Base-by-base conservation (phyloP, 2,113 vertebrate genomes). In the Sturnira hondurensis region DNA sequence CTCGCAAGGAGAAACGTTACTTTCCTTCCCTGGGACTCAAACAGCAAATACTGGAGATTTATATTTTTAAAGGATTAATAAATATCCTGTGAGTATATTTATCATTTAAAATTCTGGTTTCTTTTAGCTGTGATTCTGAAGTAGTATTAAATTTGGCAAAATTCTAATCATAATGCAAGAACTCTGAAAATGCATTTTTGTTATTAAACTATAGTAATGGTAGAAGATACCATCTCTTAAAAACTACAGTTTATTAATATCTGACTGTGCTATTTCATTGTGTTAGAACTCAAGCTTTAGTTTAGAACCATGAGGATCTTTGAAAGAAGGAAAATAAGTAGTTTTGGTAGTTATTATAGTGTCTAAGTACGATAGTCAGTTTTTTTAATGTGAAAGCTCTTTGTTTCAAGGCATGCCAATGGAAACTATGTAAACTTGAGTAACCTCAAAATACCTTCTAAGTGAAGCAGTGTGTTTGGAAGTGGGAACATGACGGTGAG, bases 401-500 rank as follows among this genome's bases (percentile, higher is more conserved):
- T 89, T 81, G 45, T 87, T 24, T 26, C 36, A 38, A 85, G 52
- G 86, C 86, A 84, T 88, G 73, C 41, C 93, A 83, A 85, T 67
- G 38, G 45, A 85, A 81, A 90, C 77, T 86, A 15, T 1, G 6
- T 67, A 86, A 93, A 91, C 85, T 73, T 38, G 13, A 67, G 93
- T 28, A 96, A 41, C 56, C 86, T 96, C 86, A 67, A 84, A 89
- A 90, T 87, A 78, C 73, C 83, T 90, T 96, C 63, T 36, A 38
- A 17, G 52, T 63, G 77, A 94, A 81, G 45, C 67, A 17, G 43
- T 26, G 41, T 77, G 28, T 83, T 89, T 89, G 82, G 78, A 77
- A 88, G 73, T 70, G 70, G 24, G 65, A 43, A 86, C 85, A 85
- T 88, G 74, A 38, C n/a, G 0, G 33, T 83, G 91, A 97, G 96